Evolutionary conservation across 1,140 invertebrate species (phyloP).

Genomic region (Brachionus plicatilis): DNA sequence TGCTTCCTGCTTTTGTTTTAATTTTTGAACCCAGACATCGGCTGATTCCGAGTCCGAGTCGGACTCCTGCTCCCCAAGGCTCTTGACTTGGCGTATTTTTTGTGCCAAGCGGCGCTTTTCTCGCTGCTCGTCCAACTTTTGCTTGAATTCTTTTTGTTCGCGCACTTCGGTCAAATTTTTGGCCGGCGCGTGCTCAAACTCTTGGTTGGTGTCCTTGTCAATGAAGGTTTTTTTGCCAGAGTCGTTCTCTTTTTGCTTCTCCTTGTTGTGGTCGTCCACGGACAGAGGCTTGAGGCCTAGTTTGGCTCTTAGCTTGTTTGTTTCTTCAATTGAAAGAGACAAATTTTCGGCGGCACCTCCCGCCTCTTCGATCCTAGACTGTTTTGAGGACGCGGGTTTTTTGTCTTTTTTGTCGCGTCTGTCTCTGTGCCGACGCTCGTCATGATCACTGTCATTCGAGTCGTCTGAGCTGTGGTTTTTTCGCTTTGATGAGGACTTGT

Average conservation of each 20-base stretch:
- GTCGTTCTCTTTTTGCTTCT: neutral
- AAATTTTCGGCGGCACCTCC: neutral
- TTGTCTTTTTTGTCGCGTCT: neutral
- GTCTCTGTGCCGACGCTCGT: neutral
- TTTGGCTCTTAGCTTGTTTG: constrained; percentile 32
- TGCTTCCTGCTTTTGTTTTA: constrained; percentile 69
- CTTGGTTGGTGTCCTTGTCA: constrained; percentile 33
- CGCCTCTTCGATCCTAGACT: neutral
- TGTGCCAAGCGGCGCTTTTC: constrained; percentile 18
- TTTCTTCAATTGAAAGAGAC: constrained; percentile 35
- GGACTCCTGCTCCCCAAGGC: constrained; percentile 47
- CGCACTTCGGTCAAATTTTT: constrained; percentile 70
- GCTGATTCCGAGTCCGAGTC: constrained; percentile 50
- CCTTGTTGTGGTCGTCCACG: neutral
- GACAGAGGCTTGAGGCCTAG: constrained; percentile 27
- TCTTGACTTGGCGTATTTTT: constrained; percentile 60
- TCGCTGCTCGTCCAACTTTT: constrained; percentile 63
- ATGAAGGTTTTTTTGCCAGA: constrained; percentile 24
- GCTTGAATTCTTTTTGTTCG: constrained; percentile 72
- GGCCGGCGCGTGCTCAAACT: constrained; percentile 74
- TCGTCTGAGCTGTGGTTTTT: constrained; percentile 6
- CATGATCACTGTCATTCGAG: neutral
- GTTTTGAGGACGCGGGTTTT: neutral
- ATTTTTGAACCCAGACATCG: constrained; percentile 72
- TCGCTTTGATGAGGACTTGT: neutral